Percentiles rank a stretch among this genome's conserved stretches.
These are phyloP conservation scores for Melinopterus prodromus DNA, from an alignment of 2,888 invertebrate species.

Conservation along the genomic window DNA sequence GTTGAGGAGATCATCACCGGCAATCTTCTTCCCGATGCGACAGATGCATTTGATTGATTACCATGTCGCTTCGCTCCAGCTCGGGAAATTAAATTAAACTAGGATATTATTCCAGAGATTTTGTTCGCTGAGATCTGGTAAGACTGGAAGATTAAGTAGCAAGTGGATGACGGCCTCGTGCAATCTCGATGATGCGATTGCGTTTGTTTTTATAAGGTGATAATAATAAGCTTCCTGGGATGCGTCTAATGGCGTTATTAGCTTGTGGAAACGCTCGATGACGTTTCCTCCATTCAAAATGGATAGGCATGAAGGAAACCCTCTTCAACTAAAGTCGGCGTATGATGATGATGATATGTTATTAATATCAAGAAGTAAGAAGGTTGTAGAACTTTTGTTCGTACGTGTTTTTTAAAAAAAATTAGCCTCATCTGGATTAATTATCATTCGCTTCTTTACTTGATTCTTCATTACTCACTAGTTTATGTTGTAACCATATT, in stretches of 20 bases:
- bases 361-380: too few relatives aligned
- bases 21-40: background rate
- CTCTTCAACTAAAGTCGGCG: too few relatives aligned
- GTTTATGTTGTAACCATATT: too few relatives aligned
- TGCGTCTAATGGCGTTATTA: background rate
- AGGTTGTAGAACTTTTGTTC: too few relatives aligned
- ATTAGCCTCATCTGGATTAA: too few relatives aligned
- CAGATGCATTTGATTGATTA: background rate
- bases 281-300: too few relatives aligned
- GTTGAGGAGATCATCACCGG: background rate
- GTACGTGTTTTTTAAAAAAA: too few relatives aligned
- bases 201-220: slow-evolving; percentile 4
- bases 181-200: background rate
- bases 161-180: background rate
- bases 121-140: background rate
- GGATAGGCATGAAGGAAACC: too few relatives aligned
- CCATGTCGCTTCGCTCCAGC: background rate
- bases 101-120: background rate
- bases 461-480: too few relatives aligned
- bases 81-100: background rate
- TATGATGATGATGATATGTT: too few relatives aligned
- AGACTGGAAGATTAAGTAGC: background rate
- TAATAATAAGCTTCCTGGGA: background rate
- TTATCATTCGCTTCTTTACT: too few relatives aligned
- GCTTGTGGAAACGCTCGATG: background rate